Evolutionary conservation across 2,797 vertebrate species (phyloP).

Genomic region (Sebastes miniatus): DNA sequence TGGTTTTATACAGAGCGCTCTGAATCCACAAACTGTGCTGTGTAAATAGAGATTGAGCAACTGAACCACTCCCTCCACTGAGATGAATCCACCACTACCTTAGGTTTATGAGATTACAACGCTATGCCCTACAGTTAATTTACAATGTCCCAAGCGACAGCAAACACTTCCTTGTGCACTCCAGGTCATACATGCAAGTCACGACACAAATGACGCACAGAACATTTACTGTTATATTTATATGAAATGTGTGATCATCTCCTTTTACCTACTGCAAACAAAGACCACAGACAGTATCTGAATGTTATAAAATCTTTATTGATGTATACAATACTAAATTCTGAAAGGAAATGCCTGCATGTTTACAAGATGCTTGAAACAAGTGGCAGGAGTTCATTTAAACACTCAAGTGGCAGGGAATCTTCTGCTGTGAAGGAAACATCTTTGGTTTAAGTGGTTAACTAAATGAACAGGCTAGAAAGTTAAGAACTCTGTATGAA

Average conservation of each 20-base stretch:
- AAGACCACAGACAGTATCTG: neutral
- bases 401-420: conserved; percentile 42
- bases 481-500: neutral
- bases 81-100: neutral
- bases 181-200: neutral
- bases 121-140: neutral
- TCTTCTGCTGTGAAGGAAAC: conserved; percentile 33
- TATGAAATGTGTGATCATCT: neutral
- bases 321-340: conserved; percentile 52
- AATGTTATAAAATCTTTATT: conserved; percentile 75
- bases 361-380: conserved; percentile 46
- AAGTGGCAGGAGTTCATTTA: conserved; percentile 17
- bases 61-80: neutral
- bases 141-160: neutral
- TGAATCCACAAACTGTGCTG: neutral
- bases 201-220: neutral
- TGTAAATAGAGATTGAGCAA: conserved; percentile 10
- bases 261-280: neutral
- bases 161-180: neutral
- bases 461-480: conserved; percentile 18
- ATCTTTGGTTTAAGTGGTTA: conserved; percentile 66
- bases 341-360: conserved; percentile 31
- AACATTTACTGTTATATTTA: neutral
- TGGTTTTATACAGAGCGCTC: neutral
- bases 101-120: neutral